Conservation (phyloP, 2,797 vertebrate species). For the Fratercula arctica region DNA sequence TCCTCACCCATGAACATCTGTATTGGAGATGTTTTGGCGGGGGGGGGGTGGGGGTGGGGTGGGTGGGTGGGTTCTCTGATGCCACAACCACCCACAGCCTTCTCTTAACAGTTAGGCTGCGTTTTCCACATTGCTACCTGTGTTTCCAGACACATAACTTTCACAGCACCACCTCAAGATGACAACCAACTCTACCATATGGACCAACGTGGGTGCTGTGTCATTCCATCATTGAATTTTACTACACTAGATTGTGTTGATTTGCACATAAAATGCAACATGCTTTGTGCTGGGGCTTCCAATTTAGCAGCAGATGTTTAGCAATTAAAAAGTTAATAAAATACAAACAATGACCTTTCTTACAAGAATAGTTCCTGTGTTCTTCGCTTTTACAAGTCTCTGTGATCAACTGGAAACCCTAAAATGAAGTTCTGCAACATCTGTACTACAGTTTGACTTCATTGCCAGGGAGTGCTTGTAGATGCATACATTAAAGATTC, state of each 20-base stretch:
- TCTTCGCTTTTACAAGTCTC: constrained; percentile 10
- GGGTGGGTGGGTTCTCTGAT: not conserved
- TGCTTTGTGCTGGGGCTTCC: not conserved
- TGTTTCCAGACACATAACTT: not conserved
- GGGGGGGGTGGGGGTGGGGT: too few species aligned
- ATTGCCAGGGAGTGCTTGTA: not conserved
- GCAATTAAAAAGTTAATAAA: constrained; percentile 36
- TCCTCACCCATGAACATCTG: not conserved
- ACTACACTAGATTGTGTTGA: not conserved
- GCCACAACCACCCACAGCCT: not conserved
- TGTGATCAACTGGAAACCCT: not conserved
- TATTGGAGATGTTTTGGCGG: not conserved
- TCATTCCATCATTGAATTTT: not conserved
- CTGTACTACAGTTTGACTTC: not conserved
- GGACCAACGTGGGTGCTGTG: not conserved
- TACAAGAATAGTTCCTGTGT: not conserved
- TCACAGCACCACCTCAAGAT: not conserved
- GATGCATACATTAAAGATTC: not conserved
- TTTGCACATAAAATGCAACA: not conserved
- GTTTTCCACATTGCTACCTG: not conserved
- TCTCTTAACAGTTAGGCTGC: not conserved
- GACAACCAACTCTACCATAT: not conserved
- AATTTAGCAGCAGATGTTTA: not conserved
- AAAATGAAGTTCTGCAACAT: not conserved
- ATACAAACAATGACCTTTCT: constrained; percentile 28